phyloP scores from a whole-genome alignment of 2,888 invertebrate genomes.

The Agonopterix subpropinquella region DNA sequence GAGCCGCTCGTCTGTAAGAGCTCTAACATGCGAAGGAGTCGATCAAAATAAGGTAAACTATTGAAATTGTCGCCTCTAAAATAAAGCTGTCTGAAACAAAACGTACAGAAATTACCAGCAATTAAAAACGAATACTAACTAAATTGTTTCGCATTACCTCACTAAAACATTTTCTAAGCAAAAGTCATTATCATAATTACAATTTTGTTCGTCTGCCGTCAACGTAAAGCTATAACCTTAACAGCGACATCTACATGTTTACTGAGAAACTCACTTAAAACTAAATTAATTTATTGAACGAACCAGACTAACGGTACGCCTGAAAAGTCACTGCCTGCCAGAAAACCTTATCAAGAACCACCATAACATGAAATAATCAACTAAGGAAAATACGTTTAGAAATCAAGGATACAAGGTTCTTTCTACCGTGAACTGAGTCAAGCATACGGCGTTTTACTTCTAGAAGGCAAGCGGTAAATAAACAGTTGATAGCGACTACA shows the following conservation, averaged over 20 bases:
- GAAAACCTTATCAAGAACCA: slow-evolving; percentile 20
- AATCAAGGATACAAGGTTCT: slow-evolving; percentile 19
- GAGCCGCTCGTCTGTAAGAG: too few species aligned
- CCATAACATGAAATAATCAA: slow-evolving; percentile 5
- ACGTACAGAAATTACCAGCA: too few species aligned
- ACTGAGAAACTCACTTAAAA: slow-evolving; percentile 16
- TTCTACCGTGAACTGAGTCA: slow-evolving; percentile 19
- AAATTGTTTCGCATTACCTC: slow-evolving; percentile 13
- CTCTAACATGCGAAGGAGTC: too few species aligned
- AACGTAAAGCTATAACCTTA: not conserved
- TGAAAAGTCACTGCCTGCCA: slow-evolving; percentile 65
- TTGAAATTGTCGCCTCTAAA: too few species aligned
- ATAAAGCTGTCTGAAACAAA: too few species aligned
- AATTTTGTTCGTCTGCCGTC: slow-evolving; percentile 9
- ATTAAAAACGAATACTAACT: too few species aligned
- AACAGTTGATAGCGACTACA: slow-evolving; percentile 71
- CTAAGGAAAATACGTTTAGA: slow-evolving; percentile 22
- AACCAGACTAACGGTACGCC: slow-evolving; percentile 57
- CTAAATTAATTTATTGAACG: slow-evolving; percentile 67
- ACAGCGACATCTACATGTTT: slow-evolving; percentile 3
- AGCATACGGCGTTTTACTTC: slow-evolving; percentile 31
- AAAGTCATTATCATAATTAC: not conserved
- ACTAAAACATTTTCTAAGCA: slow-evolving; percentile 19
- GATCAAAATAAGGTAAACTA: too few species aligned
- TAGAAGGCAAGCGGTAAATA: slow-evolving; percentile 55